Conservation (phyloP, 92 coral and sea anemone species). For the Porites divaricata region DNA sequence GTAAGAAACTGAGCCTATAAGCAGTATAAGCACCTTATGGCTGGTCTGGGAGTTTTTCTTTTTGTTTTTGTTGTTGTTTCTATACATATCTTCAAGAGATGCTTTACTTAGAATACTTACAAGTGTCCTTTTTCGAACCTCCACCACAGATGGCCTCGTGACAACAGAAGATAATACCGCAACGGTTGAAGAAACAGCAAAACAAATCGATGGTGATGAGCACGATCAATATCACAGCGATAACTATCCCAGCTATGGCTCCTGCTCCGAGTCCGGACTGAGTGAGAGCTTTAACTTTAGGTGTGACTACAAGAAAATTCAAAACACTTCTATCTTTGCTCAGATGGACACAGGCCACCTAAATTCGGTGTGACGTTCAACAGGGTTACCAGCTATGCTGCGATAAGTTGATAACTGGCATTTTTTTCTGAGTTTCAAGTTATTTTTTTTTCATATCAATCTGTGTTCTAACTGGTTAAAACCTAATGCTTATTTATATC, state of each 20-base stretch:
- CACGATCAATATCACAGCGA: constrained; percentile 92
- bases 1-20: no score
- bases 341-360: not conserved
- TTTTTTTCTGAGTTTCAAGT: not conserved
- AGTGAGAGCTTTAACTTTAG: constrained; percentile 45
- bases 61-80: no score
- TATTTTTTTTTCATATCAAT: not conserved
- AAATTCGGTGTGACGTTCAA: not conserved
- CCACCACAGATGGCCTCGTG: constrained; percentile 73
- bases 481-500: no score
- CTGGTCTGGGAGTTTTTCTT: no score
- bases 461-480: not conserved
- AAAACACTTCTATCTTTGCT: constrained; percentile 1
- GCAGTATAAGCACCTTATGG: no score
- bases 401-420: no score
- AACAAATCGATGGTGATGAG: constrained; percentile 95
- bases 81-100: no score
- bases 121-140: constrained; percentile 16
- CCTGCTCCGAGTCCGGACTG: constrained; percentile 81
- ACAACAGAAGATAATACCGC: constrained; percentile 94
- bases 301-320: constrained; percentile 14
- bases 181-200: constrained; percentile 98
- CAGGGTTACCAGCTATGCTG: not conserved
- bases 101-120: constrained; percentile 18
- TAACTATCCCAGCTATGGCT: constrained; percentile 94